Evolutionary conservation across 2,888 invertebrate species (phyloP).

Genomic region (Agonopterix arenella): DNA sequence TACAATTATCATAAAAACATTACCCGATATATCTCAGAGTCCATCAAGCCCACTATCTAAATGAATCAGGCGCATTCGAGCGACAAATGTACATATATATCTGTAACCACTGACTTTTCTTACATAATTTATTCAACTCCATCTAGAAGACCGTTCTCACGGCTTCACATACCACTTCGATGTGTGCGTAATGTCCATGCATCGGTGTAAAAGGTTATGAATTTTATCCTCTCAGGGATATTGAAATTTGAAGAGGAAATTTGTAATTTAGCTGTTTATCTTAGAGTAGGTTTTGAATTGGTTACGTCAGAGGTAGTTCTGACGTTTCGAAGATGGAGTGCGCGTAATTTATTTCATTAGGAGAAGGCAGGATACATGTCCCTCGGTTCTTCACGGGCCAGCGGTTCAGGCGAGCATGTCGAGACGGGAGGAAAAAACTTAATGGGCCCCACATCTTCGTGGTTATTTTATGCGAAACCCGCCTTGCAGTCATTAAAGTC

Average conservation of each 20-base stretch:
- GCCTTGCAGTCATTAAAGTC: conserved; percentile 46
- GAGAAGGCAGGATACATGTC: conserved; percentile 74
- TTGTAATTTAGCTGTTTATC: conserved; percentile 5
- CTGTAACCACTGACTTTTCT: conserved; percentile 18
- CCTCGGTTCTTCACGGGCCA: conserved; percentile 70
- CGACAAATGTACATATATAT: conserved; percentile 28
- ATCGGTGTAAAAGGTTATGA: conserved; percentile 52
- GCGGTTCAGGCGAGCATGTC: conserved; percentile 54
- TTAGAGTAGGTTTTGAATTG: conserved; percentile 17
- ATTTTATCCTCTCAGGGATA: conserved; percentile 40
- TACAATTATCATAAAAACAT: too few relatives aligned
- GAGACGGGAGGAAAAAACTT: conserved; percentile 64
- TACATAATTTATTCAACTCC: conserved; percentile 34
- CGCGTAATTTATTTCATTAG: conserved; percentile 71
- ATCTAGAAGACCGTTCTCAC: conserved; percentile 35
- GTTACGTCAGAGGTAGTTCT: conserved; percentile 12
- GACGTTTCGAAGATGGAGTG: conserved; percentile 20
- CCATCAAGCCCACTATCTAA: conserved; percentile 26
- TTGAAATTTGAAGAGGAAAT: conserved; percentile 8
- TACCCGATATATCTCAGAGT: conserved; percentile 2
- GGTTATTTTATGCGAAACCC: conserved; percentile 57
- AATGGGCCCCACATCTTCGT: conserved; percentile 49
- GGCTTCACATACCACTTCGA: conserved; percentile 4
- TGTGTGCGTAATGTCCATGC: conserved; percentile 26
- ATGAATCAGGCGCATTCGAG: conserved; percentile 39